phyloP scores from a whole-genome alignment of 2,888 invertebrate species.

The Ischnura elegans region DNA sequence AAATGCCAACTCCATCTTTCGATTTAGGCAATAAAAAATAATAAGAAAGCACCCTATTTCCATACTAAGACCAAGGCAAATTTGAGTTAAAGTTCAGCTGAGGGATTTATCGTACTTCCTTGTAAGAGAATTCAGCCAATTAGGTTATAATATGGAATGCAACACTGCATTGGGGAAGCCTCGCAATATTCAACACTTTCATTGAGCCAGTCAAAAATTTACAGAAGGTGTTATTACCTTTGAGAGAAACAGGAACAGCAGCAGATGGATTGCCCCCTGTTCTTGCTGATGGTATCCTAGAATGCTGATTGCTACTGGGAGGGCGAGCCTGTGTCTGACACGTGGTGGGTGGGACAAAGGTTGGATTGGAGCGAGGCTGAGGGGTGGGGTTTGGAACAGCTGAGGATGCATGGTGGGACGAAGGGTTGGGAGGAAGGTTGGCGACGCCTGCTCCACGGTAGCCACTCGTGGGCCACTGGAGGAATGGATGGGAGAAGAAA shows the following conservation, averaged over 20 bases:
- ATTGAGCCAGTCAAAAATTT: too few relatives aligned
- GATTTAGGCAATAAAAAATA: too few relatives aligned
- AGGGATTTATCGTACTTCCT: too few relatives aligned
- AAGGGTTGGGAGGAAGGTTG: constrained; percentile 77
- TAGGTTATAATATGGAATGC: too few relatives aligned
- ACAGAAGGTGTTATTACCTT: constrained; percentile 5
- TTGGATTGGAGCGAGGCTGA: background rate
- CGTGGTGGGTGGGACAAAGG: background rate
- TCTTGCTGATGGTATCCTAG: background rate
- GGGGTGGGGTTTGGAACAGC: background rate
- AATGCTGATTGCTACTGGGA: background rate
- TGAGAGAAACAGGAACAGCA: constrained; percentile 15
- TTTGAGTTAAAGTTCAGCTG: too few relatives aligned
- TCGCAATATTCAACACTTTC: too few relatives aligned
- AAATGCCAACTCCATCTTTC: too few relatives aligned
- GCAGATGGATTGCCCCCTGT: background rate
- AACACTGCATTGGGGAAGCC: too few relatives aligned
- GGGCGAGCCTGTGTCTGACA: background rate
- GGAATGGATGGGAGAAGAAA: constrained; percentile 96
- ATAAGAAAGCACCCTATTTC: too few relatives aligned
- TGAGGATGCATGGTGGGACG: constrained; percentile 75
- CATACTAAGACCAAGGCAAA: too few relatives aligned
- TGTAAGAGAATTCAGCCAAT: too few relatives aligned
- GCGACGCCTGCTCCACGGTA: constrained; percentile 77
- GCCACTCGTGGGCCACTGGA: constrained; percentile 83